Percentiles rank a stretch among this genome's conserved stretches.
phyloP scores from a whole-genome alignment of 2,797 vertebrate species.

The Miopithecus talapoin region DNA sequence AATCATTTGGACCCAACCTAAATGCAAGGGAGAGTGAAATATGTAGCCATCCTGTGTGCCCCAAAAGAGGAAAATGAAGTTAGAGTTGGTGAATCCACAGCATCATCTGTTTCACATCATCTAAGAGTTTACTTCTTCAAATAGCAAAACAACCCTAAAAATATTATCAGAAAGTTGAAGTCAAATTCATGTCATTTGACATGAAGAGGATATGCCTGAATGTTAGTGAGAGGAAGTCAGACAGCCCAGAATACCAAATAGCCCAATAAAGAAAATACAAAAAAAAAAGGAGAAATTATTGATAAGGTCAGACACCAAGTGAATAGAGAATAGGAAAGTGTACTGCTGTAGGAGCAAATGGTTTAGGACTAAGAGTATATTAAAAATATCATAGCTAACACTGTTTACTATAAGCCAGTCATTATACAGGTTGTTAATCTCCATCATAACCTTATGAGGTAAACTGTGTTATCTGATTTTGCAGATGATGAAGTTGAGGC shows the following conservation, averaged over 20 bases:
- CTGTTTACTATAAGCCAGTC: neutral
- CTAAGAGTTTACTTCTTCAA: slow-evolving; percentile 34
- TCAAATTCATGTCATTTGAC: neutral
- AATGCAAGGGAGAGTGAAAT: neutral
- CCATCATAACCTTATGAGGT: neutral
- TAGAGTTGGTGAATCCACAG: neutral
- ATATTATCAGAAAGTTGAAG: neutral
- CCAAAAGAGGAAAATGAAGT: neutral
- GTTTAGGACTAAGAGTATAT: neutral
- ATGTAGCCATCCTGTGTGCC: neutral
- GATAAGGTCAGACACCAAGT: neutral
- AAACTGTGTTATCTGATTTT: neutral
- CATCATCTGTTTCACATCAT: neutral
- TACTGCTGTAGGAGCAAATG: neutral
- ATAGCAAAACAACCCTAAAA: neutral
- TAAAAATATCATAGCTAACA: neutral
- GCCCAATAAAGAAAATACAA: neutral
- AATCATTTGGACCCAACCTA: neutral
- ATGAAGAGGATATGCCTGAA: neutral
- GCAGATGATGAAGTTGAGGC: neutral
- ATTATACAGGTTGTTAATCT: neutral
- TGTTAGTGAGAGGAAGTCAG: neutral
- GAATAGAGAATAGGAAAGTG: neutral
- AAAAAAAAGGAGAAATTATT: slow-evolving; percentile 11
- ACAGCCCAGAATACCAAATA: neutral